These are phyloP conservation scores for Chloroceryle amazona DNA, from an alignment of 2,797 vertebrate genomes.

Conservation along the genomic window DNA sequence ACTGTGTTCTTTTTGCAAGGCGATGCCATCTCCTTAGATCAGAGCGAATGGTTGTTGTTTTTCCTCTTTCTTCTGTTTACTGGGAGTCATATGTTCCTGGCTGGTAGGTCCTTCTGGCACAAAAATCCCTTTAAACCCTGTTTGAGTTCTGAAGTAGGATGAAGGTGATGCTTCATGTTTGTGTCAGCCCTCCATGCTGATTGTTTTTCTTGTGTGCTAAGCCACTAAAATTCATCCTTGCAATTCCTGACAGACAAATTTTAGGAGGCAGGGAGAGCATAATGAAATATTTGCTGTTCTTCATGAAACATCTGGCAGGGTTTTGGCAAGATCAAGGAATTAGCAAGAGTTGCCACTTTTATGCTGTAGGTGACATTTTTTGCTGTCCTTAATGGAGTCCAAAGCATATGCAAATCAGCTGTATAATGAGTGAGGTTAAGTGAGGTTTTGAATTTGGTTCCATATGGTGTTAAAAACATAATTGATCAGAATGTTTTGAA, in stretches of 20 bases:
- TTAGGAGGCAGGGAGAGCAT: constrained; percentile 6
- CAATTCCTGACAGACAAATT: constrained; percentile 27
- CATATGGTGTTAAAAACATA: constrained; percentile 46
- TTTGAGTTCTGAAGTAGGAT: background rate
- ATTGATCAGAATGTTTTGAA: constrained; percentile 61
- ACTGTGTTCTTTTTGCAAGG: background rate
- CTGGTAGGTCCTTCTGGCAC: background rate
- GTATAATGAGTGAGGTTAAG: constrained; percentile 52
- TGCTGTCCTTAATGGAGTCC: constrained; percentile 36
- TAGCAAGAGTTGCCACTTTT: constrained; percentile 36
- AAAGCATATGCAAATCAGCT: constrained; percentile 55
- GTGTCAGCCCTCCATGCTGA: background rate
- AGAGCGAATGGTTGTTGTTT: background rate
- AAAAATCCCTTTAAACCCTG: background rate
- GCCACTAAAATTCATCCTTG: constrained; percentile 1
- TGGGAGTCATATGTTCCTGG: background rate
- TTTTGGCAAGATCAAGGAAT: constrained; percentile 57
- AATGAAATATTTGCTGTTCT: constrained; percentile 60
- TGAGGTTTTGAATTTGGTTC: constrained; percentile 28
- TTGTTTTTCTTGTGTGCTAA: background rate
- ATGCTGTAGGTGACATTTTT: constrained; percentile 30
- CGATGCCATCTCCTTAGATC: background rate
- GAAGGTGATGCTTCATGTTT: background rate
- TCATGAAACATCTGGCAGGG: constrained; percentile 61
- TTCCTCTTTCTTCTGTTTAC: constrained; percentile 1